phyloP scores from a whole-genome alignment of 1,140 invertebrate genomes.

The Stratiolaelaps scimitus region DNA sequence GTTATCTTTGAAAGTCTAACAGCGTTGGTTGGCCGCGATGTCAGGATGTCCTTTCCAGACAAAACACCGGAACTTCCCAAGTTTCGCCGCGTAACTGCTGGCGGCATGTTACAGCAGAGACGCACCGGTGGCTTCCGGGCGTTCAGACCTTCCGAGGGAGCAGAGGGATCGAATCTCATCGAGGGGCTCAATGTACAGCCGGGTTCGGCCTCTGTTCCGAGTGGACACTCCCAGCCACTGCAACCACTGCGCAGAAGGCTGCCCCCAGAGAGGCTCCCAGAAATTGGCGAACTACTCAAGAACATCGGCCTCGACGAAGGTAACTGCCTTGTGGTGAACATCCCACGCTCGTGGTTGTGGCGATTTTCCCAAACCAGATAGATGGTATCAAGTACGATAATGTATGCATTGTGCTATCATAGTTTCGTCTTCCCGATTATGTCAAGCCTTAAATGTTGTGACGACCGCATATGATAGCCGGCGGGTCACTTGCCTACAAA shows the following conservation, averaged over 20 bases:
- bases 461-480: no score
- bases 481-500: no score
- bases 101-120: neutral
- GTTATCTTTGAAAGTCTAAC: no score
- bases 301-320: conserved; percentile 2
- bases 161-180: neutral
- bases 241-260: conserved; percentile 13
- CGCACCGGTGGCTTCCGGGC: neutral
- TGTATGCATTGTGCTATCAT: no score
- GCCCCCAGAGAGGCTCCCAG: conserved; percentile 8
- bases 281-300: conserved; percentile 22
- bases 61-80: conserved; percentile 8
- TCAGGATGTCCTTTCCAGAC: conserved; percentile 15
- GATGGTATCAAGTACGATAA: no score
- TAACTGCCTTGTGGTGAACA: neutral
- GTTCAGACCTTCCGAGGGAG: neutral
- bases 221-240: conserved; percentile 2
- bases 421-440: no score
- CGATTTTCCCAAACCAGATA: no score
- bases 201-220: conserved; percentile 3
- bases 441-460: no score
- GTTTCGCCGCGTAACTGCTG: neutral
- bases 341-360: neutral
- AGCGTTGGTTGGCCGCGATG: no score
- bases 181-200: neutral